Base-by-base conservation (phyloP, 2,888 invertebrate species). In the Icerya purchasi region DNA sequence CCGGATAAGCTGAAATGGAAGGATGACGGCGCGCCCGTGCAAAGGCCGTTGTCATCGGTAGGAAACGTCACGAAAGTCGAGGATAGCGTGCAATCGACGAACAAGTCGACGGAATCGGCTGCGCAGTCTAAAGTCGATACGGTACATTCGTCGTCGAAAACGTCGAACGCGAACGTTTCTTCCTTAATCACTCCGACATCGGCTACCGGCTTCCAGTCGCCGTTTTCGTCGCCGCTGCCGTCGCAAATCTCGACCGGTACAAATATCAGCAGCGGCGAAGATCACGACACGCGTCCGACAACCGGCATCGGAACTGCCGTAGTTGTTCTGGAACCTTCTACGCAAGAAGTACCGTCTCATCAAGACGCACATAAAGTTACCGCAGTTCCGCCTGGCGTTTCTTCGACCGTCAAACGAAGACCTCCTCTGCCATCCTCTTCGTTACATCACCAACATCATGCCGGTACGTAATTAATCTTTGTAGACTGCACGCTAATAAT, bases 311-410 rank as follows among this genome's bases (percentile, higher is more conserved):
- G 63, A 21, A 61, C 62, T 62, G 67, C 68, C 2, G 69, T 68
- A 18, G 70, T 72, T 8, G 63, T 69, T 22, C 63, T 75, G 22
- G 74, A 74, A 65, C 71, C 74, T 1, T 74, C 74, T 2, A 72
- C 74, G 59, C 68, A 69, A 62, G 73, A 73, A 61, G 66, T 71
- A 25, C 64, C 67, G 52, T 64, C 67, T 24, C 58, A 58, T 36
- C 65, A 65, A 50, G 63, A 68, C 50, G 62, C 67, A n/a, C 64
- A 65, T 58, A 63, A 64, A 54, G 61, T 62, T 18, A 61, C 62
- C 1, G 60, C 18, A 60, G 56, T 52, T 60, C 60, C 22, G 56
- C 52, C 18, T 36, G 23, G 52, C 18, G 22, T 23, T 51, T 53
- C 60, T 14, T 56, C 60, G 24, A 49, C 51, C 22, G 22, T 25